Evolutionary conservation across 2,888 invertebrate species (phyloP).

Genomic region (Chrysolina oricalcia): DNA sequence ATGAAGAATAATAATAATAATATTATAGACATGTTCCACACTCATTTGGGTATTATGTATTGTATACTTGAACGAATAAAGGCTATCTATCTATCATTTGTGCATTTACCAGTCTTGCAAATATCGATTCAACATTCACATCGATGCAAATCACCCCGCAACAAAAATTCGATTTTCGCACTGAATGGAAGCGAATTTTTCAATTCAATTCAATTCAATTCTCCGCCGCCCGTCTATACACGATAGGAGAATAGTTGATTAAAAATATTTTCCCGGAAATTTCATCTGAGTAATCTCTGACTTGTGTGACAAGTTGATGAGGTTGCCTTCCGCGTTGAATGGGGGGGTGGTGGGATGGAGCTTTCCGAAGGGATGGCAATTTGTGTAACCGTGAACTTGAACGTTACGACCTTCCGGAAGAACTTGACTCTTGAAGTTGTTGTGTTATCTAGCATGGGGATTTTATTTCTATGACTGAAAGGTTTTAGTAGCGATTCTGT

Average conservation of each 20-base stretch:
- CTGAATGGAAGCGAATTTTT: too few relatives aligned
- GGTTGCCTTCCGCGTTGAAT: background rate
- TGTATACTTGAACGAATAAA: too few relatives aligned
- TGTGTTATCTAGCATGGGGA: background rate
- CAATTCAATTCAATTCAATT: background rate
- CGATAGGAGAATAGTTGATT: background rate
- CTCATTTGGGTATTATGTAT: too few relatives aligned
- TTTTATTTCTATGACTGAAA: background rate
- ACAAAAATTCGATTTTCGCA: too few relatives aligned
- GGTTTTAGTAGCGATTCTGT: background rate
- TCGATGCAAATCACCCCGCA: too few relatives aligned
- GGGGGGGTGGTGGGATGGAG: background rate
- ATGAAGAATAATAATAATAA: too few relatives aligned
- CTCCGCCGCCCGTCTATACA: background rate
- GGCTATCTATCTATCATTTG: too few relatives aligned
- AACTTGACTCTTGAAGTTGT: background rate
- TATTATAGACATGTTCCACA: too few relatives aligned
- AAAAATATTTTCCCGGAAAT: background rate
- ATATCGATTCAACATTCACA: too few relatives aligned
- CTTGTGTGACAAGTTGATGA: conserved; percentile 4
- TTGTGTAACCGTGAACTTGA: conserved; percentile 20
- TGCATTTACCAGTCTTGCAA: too few relatives aligned
- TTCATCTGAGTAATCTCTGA: background rate
- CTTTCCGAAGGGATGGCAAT: background rate
- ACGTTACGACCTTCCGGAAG: background rate